Evolutionary conservation across 2,113 vertebrate genomes (phyloP), one percentile per base, ranked within the genome.

Genomic region (Smithornis capensis): DNA sequence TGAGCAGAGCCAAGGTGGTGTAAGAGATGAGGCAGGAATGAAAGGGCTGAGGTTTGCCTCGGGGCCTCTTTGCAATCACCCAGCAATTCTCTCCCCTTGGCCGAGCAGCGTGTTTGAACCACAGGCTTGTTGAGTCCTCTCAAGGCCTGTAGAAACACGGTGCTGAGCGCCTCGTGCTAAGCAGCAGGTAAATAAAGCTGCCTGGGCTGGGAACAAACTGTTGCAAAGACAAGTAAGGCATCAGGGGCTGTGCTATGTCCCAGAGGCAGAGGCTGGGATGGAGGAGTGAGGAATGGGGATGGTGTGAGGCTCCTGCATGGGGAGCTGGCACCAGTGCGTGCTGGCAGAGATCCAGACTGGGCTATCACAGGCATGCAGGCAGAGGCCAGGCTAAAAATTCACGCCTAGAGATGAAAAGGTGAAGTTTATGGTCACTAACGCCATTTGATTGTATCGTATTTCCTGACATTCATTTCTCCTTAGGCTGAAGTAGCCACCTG

Each of bases 21-120:
- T 95, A 97, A 97, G 85, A 70, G 76, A 71, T 42, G 88, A 93
- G 91, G 87, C 63, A 95, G 94, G 95, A 96, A 97, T 95, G 90
- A 95, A 96, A 97, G 92, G 87, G 89, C 80, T 96, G 95, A 94
- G 94, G 90, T 95, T 97, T 94, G 96, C 96, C 96, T 87, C 27
- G 14, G 2, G 97, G 94, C 69, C 45, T 95, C 94, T 96, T 92
- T 91, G 95, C 96, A 96, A 96, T 94, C 94, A 59, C 57, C 60
- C 93, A 79, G 91, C 95, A 91, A 89, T 96, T 47, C 95, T 86
- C 83, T 90, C 60, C 75, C 53, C 75, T 96, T 28, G 14, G 7
- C 91, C 0, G 4, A 78, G 88, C 62, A 76, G 71, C 71, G 4
- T 68, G 94, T 96, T 96, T 63, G 86, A 92, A 95, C 89, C 49